Percentiles rank a stretch among this genome's conserved stretches.
These are phyloP conservation scores for Poecilia latipinna DNA, from an alignment of 2,113 vertebrate species.

Conservation along the genomic window DNA sequence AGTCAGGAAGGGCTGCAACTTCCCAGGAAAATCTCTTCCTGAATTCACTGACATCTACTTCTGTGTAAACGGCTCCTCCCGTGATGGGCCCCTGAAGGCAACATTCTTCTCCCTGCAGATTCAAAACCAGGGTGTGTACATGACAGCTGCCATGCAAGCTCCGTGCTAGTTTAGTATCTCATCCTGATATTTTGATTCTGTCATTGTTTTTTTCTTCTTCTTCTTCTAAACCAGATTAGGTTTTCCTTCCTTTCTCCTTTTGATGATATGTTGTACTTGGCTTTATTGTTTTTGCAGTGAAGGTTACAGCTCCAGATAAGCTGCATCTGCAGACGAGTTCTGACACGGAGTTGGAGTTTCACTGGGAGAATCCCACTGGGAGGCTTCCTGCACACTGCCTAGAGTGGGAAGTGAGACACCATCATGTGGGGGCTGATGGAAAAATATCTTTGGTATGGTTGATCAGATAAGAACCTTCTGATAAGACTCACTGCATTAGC, in stretches of 20 bases:
- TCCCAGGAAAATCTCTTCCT: slow-evolving; percentile 73
- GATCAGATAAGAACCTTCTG: not conserved
- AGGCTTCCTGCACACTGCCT: slow-evolving; percentile 79
- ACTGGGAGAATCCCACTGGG: slow-evolving; percentile 78
- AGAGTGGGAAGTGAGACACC: slow-evolving; percentile 82
- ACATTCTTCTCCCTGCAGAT: slow-evolving; percentile 80
- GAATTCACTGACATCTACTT: slow-evolving; percentile 86
- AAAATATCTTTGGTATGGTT: slow-evolving; percentile 30
- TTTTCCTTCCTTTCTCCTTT: not conserved
- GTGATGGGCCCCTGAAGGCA: slow-evolving; percentile 55
- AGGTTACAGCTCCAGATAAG: slow-evolving; percentile 68
- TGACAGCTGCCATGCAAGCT: not conserved
- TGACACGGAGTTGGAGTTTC: slow-evolving; percentile 55
- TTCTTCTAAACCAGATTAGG: too few relatives aligned
- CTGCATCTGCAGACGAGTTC: slow-evolving; percentile 60
- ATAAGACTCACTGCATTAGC: not conserved
- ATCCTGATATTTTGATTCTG: not conserved
- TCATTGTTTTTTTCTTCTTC: not conserved
- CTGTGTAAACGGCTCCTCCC: slow-evolving; percentile 85
- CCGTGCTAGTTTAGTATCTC: not conserved
- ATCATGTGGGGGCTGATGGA: slow-evolving; percentile 45
- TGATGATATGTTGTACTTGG: not conserved
- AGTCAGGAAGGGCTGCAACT: slow-evolving; percentile 77
- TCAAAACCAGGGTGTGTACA: slow-evolving; percentile 85
- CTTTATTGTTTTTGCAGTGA: slow-evolving; percentile 71